A percentile compares a stretch with the other conserved stretches of the same genome.
Conservation (phyloP, 1,140 invertebrate species). For the Polypedilum pembai region DNA sequence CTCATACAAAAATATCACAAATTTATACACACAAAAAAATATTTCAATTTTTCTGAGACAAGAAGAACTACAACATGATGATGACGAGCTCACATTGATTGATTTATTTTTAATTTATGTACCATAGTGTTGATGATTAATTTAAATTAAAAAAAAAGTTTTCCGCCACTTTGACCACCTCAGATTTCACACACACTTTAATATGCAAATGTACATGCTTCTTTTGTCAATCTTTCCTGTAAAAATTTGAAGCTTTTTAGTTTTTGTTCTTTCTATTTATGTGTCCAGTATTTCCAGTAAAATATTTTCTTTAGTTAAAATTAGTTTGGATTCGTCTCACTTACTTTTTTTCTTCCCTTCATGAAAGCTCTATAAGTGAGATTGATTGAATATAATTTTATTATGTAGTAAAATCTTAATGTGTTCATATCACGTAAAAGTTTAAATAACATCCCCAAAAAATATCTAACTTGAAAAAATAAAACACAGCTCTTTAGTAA, state of each 20-base stretch:
- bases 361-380: too few relatives aligned
- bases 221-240: background rate
- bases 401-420: background rate
- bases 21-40: background rate
- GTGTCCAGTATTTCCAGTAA: background rate
- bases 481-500: too few relatives aligned
- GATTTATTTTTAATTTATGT: background rate
- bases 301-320: background rate
- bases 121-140: background rate
- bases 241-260: background rate
- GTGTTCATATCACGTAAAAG: background rate
- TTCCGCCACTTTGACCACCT: background rate
- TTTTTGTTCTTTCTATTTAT: background rate
- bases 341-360: background rate
- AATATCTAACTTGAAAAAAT: too few relatives aligned
- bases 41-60: background rate
- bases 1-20: background rate
- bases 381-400: too few relatives aligned
- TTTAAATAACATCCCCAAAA: too few relatives aligned
- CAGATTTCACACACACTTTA: too few relatives aligned
- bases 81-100: background rate
- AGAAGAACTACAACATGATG: background rate
- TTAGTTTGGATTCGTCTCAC: background rate
- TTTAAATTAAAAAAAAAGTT: background rate
- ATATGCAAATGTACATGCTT: background rate